Conservation (phyloP, 2,888 invertebrate genomes). For the Scaptomyza tumidula region DNA sequence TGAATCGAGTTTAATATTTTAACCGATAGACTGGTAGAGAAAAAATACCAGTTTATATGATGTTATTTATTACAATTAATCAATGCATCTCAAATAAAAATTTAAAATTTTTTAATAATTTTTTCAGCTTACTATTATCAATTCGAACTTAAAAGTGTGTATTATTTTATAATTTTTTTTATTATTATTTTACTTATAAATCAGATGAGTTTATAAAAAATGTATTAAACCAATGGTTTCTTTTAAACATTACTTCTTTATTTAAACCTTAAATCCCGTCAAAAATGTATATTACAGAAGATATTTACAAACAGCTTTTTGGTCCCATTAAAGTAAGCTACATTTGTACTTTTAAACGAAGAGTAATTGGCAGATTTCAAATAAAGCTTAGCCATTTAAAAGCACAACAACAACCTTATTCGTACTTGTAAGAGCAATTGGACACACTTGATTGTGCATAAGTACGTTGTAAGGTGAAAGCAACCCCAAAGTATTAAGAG, state of each 20-base stretch:
- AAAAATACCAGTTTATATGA: conserved; percentile 1
- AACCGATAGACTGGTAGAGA: neutral
- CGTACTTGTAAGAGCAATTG: conserved; percentile 6
- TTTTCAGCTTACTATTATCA: too few relatives aligned
- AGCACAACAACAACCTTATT: neutral
- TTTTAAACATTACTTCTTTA: neutral
- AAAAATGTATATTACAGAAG: neutral
- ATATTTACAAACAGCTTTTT: too few relatives aligned
- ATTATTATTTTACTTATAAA: neutral
- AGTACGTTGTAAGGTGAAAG: conserved; percentile 9
- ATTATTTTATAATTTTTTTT: too few relatives aligned
- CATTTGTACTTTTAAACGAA: neutral
- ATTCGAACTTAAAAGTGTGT: too few relatives aligned
- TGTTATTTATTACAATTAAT: neutral
- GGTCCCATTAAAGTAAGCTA: too few relatives aligned
- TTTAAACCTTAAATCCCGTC: neutral
- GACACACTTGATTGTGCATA: neutral
- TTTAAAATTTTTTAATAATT: too few relatives aligned
- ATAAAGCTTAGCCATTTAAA: neutral
- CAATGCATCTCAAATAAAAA: neutral
- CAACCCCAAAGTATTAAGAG: conserved; percentile 35
- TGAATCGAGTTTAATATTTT: neutral
- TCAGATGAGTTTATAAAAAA: too few relatives aligned
- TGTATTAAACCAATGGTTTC: neutral
- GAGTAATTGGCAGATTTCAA: neutral